Percentiles rank a stretch among this genome's conserved stretches.
Evolutionary conservation across 2,113 vertebrate genomes (phyloP).

Genomic region (Perccottus glenii): DNA sequence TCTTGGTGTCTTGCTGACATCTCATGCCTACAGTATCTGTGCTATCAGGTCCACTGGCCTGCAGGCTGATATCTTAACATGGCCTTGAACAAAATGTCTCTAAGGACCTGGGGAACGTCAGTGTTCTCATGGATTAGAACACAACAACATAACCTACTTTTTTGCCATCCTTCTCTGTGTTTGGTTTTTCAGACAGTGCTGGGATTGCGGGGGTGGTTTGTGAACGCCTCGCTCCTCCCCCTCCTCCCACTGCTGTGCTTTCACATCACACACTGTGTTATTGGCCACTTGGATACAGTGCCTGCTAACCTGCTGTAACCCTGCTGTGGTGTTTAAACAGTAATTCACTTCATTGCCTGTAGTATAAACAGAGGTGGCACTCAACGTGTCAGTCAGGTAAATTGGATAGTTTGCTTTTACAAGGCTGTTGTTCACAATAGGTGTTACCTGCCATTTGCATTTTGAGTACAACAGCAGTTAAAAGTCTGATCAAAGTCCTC

Average conservation of each 20-base stretch:
- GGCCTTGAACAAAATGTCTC: conserved; percentile 77
- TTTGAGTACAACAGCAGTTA: conserved; percentile 64
- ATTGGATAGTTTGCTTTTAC: conserved; percentile 68
- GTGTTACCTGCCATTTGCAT: conserved; percentile 64
- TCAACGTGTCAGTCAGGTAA: conserved; percentile 62
- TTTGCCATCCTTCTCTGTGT: conserved; percentile 41
- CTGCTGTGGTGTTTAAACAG: conserved; percentile 63
- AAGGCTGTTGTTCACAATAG: conserved; percentile 56
- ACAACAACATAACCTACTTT: conserved; percentile 75
- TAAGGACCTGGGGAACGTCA: conserved; percentile 64
- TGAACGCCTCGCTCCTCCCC: conserved; percentile 7
- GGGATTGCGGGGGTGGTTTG: not conserved
- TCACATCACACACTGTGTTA: conserved; percentile 62
- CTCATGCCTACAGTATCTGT: conserved; percentile 49
- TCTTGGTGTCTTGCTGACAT: conserved; percentile 25
- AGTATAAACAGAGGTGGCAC: conserved; percentile 63
- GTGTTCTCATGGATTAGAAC: conserved; percentile 68
- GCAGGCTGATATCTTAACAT: conserved; percentile 52
- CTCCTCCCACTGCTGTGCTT: conserved; percentile 34
- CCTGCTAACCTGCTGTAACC: conserved; percentile 66
- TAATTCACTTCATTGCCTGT: conserved; percentile 66
- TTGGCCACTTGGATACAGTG: conserved; percentile 57
- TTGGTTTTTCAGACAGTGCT: conserved; percentile 47
- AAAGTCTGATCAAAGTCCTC: conserved; percentile 70
- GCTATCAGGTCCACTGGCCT: conserved; percentile 59